phyloP scores from a whole-genome alignment of 2,113 vertebrate species.

The Haemorhous mexicanus region DNA sequence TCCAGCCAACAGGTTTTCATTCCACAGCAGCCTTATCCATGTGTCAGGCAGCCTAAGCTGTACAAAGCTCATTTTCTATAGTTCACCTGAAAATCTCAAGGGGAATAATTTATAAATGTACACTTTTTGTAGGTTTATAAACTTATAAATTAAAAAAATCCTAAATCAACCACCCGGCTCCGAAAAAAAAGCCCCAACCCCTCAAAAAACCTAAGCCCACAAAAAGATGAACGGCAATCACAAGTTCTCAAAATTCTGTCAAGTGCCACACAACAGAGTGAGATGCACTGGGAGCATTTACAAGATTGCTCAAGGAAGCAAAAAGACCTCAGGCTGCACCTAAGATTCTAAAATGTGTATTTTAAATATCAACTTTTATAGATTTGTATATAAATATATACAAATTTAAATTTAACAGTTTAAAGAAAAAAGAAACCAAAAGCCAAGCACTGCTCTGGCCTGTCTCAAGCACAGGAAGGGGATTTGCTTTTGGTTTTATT shows the following conservation, averaged over 20 bases:
- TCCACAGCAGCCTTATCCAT: fast-evolving
- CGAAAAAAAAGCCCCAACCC: not conserved
- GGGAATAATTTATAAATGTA: not conserved
- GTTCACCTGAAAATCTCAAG: not conserved
- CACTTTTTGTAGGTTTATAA: not conserved
- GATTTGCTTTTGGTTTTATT: not conserved
- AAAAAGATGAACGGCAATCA: not conserved
- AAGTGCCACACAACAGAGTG: not conserved
- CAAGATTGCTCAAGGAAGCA: not conserved
- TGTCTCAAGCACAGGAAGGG: not conserved
- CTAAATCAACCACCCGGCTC: fast-evolving
- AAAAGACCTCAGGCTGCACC: not conserved
- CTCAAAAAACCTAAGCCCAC: not conserved
- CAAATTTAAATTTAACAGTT: not conserved
- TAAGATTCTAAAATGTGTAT: not conserved
- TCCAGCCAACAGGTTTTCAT: not conserved
- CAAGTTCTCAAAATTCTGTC: not conserved
- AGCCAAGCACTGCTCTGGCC: not conserved
- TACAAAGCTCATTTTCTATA: not conserved
- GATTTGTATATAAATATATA: not conserved
- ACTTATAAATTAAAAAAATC: not conserved
- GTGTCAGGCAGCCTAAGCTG: fast-evolving
- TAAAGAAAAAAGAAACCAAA: not conserved
- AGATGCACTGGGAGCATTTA: not conserved
- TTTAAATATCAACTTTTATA: not conserved